Conservation (phyloP, 2,888 invertebrate genomes). For the Chrysina gloriosa region DNA sequence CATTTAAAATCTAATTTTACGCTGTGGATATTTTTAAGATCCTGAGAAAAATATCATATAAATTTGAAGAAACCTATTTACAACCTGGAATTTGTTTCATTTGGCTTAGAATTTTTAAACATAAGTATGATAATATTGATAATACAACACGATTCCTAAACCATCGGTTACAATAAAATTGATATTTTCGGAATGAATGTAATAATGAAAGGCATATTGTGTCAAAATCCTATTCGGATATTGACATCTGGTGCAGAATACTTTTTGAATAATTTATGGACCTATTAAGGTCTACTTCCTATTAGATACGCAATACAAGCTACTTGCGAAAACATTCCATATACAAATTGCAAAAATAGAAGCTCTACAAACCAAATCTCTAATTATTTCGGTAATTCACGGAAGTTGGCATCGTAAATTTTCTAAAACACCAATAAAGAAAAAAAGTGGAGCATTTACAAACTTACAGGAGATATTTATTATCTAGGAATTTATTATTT, state of each 20-base stretch:
- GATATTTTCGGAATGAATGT: no score
- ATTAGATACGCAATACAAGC: neutral
- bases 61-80: neutral
- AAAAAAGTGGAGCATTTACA: neutral
- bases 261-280: neutral
- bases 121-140: no score
- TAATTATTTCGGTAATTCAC: neutral
- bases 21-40: slow-evolving; percentile 18
- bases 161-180: no score
- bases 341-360: neutral
- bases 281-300: neutral
- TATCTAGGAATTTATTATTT: slow-evolving; percentile 13
- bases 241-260: no score
- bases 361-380: neutral
- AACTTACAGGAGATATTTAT: neutral
- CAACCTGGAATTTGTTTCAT: neutral
- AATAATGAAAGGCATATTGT: no score
- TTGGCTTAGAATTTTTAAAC: neutral
- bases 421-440: neutral
- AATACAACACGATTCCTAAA: no score
- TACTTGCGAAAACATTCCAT: neutral
- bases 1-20: slow-evolving; percentile 3
- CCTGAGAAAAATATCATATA: slow-evolving; percentile 12
- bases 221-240: no score
- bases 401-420: neutral